These are phyloP conservation scores for Camponotus pennsylvanicus DNA, from an alignment of 1,140 invertebrate genomes.

Conservation along the genomic window DNA sequence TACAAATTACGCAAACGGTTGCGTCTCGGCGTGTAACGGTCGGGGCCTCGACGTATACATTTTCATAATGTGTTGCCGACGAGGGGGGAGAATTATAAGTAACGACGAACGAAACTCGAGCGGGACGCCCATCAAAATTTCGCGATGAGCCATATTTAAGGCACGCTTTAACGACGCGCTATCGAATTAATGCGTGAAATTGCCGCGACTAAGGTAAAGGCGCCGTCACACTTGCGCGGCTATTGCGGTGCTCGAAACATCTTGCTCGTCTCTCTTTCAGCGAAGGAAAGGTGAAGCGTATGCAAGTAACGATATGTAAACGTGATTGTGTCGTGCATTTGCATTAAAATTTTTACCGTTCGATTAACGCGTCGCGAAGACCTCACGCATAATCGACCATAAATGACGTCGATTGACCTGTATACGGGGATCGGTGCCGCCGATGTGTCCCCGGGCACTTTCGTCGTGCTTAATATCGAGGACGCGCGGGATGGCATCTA, in stretches of 20 bases:
- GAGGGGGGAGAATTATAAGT: slow-evolving; percentile 17
- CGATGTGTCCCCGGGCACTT: background rate
- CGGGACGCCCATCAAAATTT: slow-evolving; percentile 46
- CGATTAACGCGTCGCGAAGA: slow-evolving; percentile 22
- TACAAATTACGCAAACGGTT: slow-evolving; percentile 76
- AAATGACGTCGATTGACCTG: background rate
- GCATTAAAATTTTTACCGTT: slow-evolving; percentile 26
- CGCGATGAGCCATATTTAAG: slow-evolving; percentile 7
- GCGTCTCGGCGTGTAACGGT: slow-evolving; percentile 10
- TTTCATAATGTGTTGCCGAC: slow-evolving; percentile 64
- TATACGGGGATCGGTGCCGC: background rate
- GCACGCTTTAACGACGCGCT: slow-evolving; percentile 32
- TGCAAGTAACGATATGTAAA: slow-evolving; percentile 41
- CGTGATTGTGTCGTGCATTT: slow-evolving; percentile 19
- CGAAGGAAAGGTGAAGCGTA: background rate
- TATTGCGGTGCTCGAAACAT: background rate
- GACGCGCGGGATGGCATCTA: background rate
- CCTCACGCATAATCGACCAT: slow-evolving; percentile 31
- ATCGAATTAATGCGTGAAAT: slow-evolving; percentile 50
- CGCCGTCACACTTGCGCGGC: background rate
- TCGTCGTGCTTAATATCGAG: slow-evolving; percentile 25
- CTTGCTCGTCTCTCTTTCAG: background rate
- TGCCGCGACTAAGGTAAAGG: slow-evolving; percentile 2
- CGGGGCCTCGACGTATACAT: slow-evolving; percentile 48
- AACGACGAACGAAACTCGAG: slow-evolving; percentile 32